A percentile compares a stretch with the other conserved stretches of the same genome.
These are phyloP conservation scores for Choristoneura fumiferana DNA, from an alignment of 1,140 invertebrate genomes.

Conservation along the genomic window DNA sequence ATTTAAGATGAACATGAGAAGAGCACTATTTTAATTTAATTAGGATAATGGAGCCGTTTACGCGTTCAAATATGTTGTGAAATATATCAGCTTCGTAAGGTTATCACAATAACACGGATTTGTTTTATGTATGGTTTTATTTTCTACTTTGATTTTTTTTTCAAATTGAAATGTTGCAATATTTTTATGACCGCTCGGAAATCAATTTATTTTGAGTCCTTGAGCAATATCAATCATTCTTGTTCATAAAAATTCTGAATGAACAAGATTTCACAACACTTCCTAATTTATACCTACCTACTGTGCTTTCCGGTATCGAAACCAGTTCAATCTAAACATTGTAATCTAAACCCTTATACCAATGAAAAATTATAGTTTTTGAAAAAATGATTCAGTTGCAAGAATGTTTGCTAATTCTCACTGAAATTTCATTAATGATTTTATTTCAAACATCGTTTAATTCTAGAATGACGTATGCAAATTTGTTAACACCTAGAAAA, in stretches of 20 bases:
- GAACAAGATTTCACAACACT: too few relatives aligned
- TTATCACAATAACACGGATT: neutral
- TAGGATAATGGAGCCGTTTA: neutral
- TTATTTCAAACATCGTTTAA: too few relatives aligned
- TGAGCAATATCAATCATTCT: neutral
- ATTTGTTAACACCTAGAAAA: too few relatives aligned
- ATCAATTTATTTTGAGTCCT: neutral
- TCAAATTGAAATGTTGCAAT: neutral
- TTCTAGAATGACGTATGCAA: too few relatives aligned
- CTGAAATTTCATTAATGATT: too few relatives aligned
- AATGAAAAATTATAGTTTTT: too few relatives aligned
- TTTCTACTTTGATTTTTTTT: neutral
- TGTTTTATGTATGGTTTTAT: conserved; percentile 15
- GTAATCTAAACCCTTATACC: too few relatives aligned
- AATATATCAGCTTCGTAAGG: neutral
- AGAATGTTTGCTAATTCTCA: too few relatives aligned
- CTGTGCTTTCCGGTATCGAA: neutral
- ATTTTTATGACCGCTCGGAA: neutral
- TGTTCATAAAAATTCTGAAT: too few relatives aligned
- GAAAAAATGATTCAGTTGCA: too few relatives aligned
- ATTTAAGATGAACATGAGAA: neutral
- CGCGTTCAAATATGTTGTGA: neutral
- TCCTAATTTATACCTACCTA: too few relatives aligned
- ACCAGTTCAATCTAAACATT: neutral
- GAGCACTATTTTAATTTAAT: neutral